These are phyloP conservation scores for Meda fulgida DNA, from an alignment of 2,797 vertebrate genomes.

Conservation along the genomic window DNA sequence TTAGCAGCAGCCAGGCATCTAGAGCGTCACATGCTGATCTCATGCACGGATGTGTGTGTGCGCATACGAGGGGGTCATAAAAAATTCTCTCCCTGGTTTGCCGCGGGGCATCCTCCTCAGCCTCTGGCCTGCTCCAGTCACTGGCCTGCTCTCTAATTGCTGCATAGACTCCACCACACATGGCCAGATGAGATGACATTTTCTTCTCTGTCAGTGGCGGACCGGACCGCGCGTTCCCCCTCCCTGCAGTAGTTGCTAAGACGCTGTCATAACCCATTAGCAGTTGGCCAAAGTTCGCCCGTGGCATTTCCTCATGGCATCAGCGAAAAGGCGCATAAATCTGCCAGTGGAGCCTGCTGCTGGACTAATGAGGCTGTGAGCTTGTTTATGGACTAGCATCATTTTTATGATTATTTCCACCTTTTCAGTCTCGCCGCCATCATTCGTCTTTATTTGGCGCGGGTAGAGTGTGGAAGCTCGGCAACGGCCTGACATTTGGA, in stretches of 20 bases:
- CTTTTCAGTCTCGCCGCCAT: constrained; percentile 82
- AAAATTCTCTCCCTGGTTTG: constrained; percentile 85
- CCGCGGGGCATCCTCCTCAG: constrained; percentile 93
- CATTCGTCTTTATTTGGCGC: constrained; percentile 79
- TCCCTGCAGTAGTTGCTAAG: constrained; percentile 89
- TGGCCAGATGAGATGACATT: constrained; percentile 92
- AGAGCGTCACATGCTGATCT: constrained; percentile 51
- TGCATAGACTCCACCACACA: constrained; percentile 86
- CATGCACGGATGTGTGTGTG: constrained; percentile 65
- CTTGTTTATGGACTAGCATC: constrained; percentile 91
- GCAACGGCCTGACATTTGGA: constrained; percentile 83
- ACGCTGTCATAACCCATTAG: constrained; percentile 98
- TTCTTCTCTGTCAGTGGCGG: constrained; percentile 89
- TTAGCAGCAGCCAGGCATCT: constrained; percentile 55
- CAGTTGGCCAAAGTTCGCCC: constrained; percentile 91
- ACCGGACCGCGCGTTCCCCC: constrained; percentile 66
- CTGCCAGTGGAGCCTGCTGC: constrained; percentile 89
- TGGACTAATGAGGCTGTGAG: constrained; percentile 96
- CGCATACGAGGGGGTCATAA: constrained; percentile 74
- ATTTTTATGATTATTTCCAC: constrained; percentile 96
- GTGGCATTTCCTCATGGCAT: constrained; percentile 93
- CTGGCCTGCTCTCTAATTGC: constrained; percentile 98
- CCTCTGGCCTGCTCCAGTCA: constrained; percentile 93
- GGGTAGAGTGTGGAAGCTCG: constrained; percentile 73
- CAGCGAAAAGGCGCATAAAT: constrained; percentile 90